Base-by-base conservation (phyloP, 2,888 invertebrate genomes). In the Thymelicus lineola region DNA sequence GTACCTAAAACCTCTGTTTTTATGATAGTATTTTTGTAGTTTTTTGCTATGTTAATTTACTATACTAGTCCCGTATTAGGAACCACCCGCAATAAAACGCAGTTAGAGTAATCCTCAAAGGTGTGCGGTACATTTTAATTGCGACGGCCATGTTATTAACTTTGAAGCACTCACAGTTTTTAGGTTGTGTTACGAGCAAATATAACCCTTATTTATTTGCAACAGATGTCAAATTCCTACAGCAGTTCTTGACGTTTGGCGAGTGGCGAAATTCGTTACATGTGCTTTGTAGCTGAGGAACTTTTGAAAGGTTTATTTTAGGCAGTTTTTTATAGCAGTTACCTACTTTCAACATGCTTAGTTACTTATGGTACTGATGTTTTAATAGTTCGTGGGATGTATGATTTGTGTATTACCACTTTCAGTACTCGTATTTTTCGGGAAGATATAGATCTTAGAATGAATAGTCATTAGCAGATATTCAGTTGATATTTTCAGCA, bases 91-190 rank as follows among this genome's bases (percentile, higher is more conserved):
- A 71, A 75, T 77, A 70, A 76, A 76, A 71, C 71, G 64, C 72
- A 74, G 75, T 75, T 71, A 70, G 61, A 55, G 71, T 68, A 76
- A 72, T 74, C 71, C 74, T 67, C 76, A 76, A 75, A 75, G 79
- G 79, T 77, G 71, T 55, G 73, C 74, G 76, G 77, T 75, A 71
- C 57, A 72, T 74, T 75, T 75, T 81, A 81, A 80, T 80, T 80
- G 78, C 76, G 68, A 61, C 63, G 53, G 66, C 75, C 72, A 73
- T 59, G 73, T 77, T 75, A 77, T 78, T 76, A 76, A 74, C 71
- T 75, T 67, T 72, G 66, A 58, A 69, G 48, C 58, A 63, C 69
- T 64, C 58, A 14, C 28, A 5, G 10, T n/a, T 14, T 36, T n/a
- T 7, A 17, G 10, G 15, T 9, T 12, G 50, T 45, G 1, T 14